Evolutionary conservation across 1,140 invertebrate genomes (phyloP).

Genomic region (Ericerus pela): DNA sequence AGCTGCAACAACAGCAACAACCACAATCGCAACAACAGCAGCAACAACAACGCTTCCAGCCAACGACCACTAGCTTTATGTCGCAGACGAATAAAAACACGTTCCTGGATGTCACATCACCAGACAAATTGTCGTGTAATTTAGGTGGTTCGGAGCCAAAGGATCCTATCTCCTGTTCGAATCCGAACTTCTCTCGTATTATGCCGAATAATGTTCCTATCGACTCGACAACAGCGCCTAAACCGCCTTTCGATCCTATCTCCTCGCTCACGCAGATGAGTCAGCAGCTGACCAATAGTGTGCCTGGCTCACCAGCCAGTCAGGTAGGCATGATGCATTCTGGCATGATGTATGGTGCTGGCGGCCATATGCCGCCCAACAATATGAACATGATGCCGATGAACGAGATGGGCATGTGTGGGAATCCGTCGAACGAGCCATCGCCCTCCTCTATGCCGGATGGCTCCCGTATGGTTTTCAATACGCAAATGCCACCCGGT

Average conservation of each 20-base stretch:
- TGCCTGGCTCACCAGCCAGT: slow-evolving; percentile 37
- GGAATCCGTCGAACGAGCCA: not conserved
- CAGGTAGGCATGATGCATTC: slow-evolving; percentile 27
- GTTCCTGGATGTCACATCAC: slow-evolving; percentile 19
- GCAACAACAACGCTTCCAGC: no score
- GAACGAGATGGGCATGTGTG: slow-evolving; percentile 35
- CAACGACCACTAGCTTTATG: slow-evolving; percentile 28
- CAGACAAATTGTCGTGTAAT: not conserved
- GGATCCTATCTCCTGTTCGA: not conserved
- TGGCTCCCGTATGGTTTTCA: not conserved
- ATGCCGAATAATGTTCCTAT: slow-evolving; percentile 59
- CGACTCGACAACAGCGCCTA: slow-evolving; percentile 56
- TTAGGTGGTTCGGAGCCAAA: not conserved
- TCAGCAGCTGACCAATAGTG: slow-evolving; percentile 68
- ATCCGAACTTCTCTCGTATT: not conserved
- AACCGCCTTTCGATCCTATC: slow-evolving; percentile 65
- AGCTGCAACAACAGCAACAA: no score
- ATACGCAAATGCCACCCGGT: slow-evolving; percentile 14
- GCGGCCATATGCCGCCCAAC: slow-evolving; percentile 24
- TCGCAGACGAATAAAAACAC: slow-evolving; percentile 24
- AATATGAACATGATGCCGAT: slow-evolving; percentile 40
- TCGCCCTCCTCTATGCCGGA: not conserved
- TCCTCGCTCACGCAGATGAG: slow-evolving; percentile 88
- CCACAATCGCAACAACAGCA: no score
- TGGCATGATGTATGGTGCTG: slow-evolving; percentile 34